phyloP scores from a whole-genome alignment of 1,140 invertebrate genomes.

The Mesaphorura yosii region DNA sequence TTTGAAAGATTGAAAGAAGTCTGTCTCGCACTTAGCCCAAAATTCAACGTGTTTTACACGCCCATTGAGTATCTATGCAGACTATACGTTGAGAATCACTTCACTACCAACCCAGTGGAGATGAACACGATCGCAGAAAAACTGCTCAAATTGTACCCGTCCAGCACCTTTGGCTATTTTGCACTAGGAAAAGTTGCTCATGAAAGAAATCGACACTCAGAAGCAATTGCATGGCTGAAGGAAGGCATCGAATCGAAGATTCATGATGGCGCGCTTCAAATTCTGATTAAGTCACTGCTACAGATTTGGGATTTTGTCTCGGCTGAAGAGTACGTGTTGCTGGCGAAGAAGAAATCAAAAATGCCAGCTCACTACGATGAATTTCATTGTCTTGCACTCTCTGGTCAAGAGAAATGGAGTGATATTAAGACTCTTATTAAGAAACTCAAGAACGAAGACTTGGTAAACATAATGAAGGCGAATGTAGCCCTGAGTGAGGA shows the following conservation, averaged over 20 bases:
- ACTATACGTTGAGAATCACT: conserved; percentile 13
- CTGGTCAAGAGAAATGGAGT: not conserved
- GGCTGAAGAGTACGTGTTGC: conserved; percentile 7
- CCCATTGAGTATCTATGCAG: conserved; percentile 25
- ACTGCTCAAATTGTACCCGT: conserved; percentile 22
- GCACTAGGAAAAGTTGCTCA: conserved; percentile 19
- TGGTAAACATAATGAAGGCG: not conserved
- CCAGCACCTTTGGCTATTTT: conserved; percentile 19
- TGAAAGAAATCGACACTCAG: conserved; percentile 2
- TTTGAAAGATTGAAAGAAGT: conserved; percentile 5
- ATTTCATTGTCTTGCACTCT: not conserved
- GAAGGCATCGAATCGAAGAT: conserved; percentile 16
- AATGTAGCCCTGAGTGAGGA: not conserved
- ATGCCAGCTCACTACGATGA: not conserved
- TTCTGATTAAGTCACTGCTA: conserved; percentile 8
- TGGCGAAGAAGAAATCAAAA: conserved; percentile 4
- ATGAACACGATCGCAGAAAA: conserved; percentile 5
- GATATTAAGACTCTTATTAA: not conserved
- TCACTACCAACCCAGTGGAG: not conserved
- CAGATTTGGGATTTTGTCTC: conserved; percentile 16
- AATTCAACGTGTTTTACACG: conserved; percentile 18
- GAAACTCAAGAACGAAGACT: conserved; percentile 2
- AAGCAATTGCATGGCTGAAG: conserved; percentile 15
- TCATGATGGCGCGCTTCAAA: conserved; percentile 8
- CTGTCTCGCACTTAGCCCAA: not conserved